Percentiles rank a stretch among this genome's conserved stretches.
Conservation (phyloP, 2,113 vertebrate genomes). For the Hydrolagus affinis region DNA sequence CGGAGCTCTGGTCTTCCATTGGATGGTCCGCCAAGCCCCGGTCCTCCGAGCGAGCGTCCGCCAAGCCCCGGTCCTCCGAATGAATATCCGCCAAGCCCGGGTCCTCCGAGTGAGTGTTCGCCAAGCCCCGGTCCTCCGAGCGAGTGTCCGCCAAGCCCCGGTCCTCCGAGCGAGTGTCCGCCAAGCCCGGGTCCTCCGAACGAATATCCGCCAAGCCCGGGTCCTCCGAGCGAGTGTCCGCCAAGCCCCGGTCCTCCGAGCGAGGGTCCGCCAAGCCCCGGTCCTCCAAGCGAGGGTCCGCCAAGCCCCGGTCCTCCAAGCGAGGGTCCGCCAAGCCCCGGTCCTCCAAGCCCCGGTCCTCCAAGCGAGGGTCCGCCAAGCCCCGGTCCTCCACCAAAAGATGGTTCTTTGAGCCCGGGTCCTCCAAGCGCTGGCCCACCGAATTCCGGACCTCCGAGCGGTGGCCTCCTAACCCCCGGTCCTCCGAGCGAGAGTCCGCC, state of each 20-base stretch:
- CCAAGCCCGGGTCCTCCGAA: constrained; percentile 26
- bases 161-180: background rate
- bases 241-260: no score
- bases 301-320: constrained; percentile 17
- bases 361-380: background rate
- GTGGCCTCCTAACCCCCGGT: no score
- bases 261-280: background rate
- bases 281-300: constrained; percentile 22
- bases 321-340: background rate
- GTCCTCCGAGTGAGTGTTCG: no score
- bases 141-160: no score
- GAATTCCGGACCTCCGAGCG: no score
- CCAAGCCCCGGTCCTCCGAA: constrained; percentile 28
- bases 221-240: background rate
- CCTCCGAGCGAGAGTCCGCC: no score
- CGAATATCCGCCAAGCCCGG: background rate
- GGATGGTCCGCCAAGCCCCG: constrained; percentile 25
- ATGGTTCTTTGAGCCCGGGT: background rate
- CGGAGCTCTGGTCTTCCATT: constrained; percentile 28
- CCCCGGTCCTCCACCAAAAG: constrained; percentile 38
- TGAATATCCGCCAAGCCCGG: no score
- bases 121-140: background rate
- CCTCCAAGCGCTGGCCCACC: background rate
- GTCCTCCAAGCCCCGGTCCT: background rate
- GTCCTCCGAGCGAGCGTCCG: constrained; percentile 33